Evolutionary conservation across 2,888 invertebrate species (phyloP).

Genomic region (Phymatocera aterrima): DNA sequence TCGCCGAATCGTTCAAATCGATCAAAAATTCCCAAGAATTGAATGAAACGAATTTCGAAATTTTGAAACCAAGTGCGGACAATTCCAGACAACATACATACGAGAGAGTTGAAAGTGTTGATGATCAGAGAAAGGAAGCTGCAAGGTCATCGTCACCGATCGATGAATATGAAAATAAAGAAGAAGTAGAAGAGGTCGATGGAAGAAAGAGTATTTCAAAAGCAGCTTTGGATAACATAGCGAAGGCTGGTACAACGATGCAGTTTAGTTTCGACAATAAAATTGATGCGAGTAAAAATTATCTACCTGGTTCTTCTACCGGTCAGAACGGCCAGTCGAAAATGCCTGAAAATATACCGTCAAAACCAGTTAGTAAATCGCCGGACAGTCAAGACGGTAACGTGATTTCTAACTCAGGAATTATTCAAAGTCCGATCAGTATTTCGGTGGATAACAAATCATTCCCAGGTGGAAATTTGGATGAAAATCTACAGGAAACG

Average conservation of each 20-base stretch:
- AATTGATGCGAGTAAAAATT: constrained; percentile 63
- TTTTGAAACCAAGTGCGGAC: constrained; percentile 49
- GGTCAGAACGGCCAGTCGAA: constrained; percentile 60
- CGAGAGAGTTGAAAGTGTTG: constrained; percentile 31
- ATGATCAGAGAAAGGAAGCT: constrained; percentile 39
- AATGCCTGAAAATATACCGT: constrained; percentile 10
- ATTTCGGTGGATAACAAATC: background rate
- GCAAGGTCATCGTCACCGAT: constrained; percentile 50
- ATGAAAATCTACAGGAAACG: background rate
- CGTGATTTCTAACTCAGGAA: background rate
- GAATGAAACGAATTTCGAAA: constrained; percentile 52
- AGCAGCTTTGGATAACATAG: constrained; percentile 81
- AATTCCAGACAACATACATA: background rate
- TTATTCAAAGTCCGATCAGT: background rate
- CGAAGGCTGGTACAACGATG: constrained; percentile 82
- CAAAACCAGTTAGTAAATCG: background rate
- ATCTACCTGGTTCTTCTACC: constrained; percentile 64
- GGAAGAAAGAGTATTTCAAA: constrained; percentile 76
- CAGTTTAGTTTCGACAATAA: constrained; percentile 79
- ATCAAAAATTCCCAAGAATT: constrained; percentile 32
- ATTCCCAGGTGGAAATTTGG: background rate
- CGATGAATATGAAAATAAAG: constrained; percentile 53
- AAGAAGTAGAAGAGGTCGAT: constrained; percentile 59
- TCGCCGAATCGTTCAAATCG: constrained; percentile 56
- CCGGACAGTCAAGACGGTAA: background rate